Conservation (phyloP, 1,140 invertebrate genomes). For the Luehdorfia chinensis region DNA sequence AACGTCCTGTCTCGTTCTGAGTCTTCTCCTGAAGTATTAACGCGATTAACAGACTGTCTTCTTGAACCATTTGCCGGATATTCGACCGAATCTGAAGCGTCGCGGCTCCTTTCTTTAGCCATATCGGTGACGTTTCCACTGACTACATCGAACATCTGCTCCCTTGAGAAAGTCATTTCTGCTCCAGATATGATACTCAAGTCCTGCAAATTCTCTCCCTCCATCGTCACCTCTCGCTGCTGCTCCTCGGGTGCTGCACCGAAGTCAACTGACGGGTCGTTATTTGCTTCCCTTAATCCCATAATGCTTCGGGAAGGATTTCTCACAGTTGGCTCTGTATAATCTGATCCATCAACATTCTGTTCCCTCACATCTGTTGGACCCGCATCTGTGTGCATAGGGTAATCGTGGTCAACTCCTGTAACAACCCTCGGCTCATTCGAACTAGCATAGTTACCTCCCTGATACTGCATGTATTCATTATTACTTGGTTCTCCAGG, state of each 20-base stretch:
- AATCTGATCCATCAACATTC: slow-evolving; percentile 72
- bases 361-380: slow-evolving; percentile 60
- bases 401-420: slow-evolving; percentile 66
- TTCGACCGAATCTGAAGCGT: slow-evolving; percentile 40
- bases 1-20: slow-evolving; percentile 62
- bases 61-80: slow-evolving; percentile 42
- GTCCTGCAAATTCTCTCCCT: slow-evolving; percentile 79
- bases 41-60: slow-evolving; percentile 52
- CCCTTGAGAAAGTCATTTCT: slow-evolving; percentile 54
- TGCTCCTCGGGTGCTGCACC: slow-evolving; percentile 50
- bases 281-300: slow-evolving; percentile 42
- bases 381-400: slow-evolving; percentile 36
- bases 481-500: slow-evolving; percentile 68
- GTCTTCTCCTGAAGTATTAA: slow-evolving; percentile 64
- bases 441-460: slow-evolving; percentile 35
- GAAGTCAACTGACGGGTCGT: slow-evolving; percentile 45
- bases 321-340: slow-evolving; percentile 53
- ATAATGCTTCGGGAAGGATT: slow-evolving; percentile 56
- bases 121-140: slow-evolving; percentile 35
- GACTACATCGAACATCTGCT: slow-evolving; percentile 54
- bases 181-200: slow-evolving; percentile 54
- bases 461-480: slow-evolving; percentile 55
- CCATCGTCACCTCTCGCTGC: slow-evolving; percentile 77
- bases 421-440: slow-evolving; percentile 73
- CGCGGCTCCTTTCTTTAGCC: slow-evolving; percentile 44